Evolutionary conservation across 2,113 vertebrate genomes (phyloP).

Genomic region (Ochotona curzoniae): DNA sequence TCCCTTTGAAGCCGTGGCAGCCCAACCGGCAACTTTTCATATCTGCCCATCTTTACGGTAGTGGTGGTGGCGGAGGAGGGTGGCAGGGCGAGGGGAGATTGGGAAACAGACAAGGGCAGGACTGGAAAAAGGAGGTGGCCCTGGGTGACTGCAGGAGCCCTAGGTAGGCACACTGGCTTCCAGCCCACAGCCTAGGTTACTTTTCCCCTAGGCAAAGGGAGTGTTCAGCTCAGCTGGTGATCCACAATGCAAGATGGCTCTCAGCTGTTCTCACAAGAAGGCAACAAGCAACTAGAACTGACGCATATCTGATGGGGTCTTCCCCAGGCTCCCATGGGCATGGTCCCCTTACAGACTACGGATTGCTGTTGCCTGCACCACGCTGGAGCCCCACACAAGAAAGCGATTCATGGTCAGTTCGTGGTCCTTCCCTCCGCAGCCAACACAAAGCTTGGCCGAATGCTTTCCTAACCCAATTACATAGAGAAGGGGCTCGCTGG

Average conservation of each 20-base stretch:
- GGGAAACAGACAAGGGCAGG: slow-evolving; percentile 70
- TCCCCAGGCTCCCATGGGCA: background rate
- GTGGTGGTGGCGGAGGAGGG: no score
- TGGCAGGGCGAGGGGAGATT: slow-evolving; percentile 70
- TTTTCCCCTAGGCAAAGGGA: slow-evolving; percentile 74
- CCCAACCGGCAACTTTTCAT: slow-evolving; percentile 82
- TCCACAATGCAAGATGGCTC: slow-evolving; percentile 76
- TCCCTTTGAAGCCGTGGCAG: slow-evolving; percentile 85
- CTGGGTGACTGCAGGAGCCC: slow-evolving; percentile 60
- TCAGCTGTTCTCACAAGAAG: slow-evolving; percentile 76
- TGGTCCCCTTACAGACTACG: background rate
- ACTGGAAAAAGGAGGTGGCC: slow-evolving; percentile 68
- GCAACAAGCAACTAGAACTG: background rate
- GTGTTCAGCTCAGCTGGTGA: slow-evolving; percentile 62
- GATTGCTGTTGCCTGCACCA: background rate
- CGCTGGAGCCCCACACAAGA: background rate
- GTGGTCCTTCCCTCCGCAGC: background rate
- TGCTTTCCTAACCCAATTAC: slow-evolving; percentile 46
- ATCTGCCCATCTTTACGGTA: slow-evolving; percentile 79
- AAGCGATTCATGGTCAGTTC: no score
- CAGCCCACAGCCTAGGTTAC: slow-evolving; percentile 66
- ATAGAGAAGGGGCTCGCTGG: background rate
- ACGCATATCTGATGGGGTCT: background rate
- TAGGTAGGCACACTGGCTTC: slow-evolving; percentile 74
- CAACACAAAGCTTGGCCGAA: background rate